phyloP scores from a whole-genome alignment of 2,113 vertebrate species.

The Oncorhynchus nerka region DNA sequence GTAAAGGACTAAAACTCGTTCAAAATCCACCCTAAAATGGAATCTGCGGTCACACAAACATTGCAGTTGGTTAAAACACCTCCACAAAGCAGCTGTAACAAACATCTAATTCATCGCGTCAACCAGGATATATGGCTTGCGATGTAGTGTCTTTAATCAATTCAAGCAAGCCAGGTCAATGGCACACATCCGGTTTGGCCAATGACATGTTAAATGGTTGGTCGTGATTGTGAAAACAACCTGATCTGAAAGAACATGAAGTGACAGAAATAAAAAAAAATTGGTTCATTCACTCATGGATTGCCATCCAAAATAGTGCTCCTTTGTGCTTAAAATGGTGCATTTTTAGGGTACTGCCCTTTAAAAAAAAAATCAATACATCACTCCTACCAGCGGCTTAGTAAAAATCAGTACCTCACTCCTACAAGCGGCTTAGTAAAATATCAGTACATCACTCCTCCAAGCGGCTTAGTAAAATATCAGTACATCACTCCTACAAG shows the following conservation, averaged over 20 bases:
- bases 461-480: no score
- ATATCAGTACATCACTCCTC: no score
- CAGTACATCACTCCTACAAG: no score
- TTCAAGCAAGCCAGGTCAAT: slow-evolving; percentile 50
- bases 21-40: not conserved
- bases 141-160: slow-evolving; percentile 69
- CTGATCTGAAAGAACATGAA: slow-evolving; percentile 15
- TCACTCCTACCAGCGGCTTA: slow-evolving; percentile 57
- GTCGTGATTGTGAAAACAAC: slow-evolving; percentile 17
- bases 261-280: not conserved
- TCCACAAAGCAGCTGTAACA: slow-evolving; percentile 61
- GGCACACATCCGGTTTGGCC: slow-evolving; percentile 52
- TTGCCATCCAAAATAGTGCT: not conserved
- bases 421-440: no score
- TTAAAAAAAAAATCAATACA: slow-evolving; percentile 33
- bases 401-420: slow-evolving; percentile 22
- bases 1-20: no score
- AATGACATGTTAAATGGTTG: slow-evolving; percentile 41
- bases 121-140: slow-evolving; percentile 61
- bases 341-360: not conserved
- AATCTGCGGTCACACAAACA: slow-evolving; percentile 28
- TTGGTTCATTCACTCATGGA: not conserved
- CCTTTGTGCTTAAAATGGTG: slow-evolving; percentile 11
- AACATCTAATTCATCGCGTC: slow-evolving; percentile 66
- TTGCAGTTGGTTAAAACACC: slow-evolving; percentile 35